Evolutionary conservation across 1,140 invertebrate species (phyloP), one percentile per base, ranked within the genome.

Genomic region (Diorhabda elongata): DNA sequence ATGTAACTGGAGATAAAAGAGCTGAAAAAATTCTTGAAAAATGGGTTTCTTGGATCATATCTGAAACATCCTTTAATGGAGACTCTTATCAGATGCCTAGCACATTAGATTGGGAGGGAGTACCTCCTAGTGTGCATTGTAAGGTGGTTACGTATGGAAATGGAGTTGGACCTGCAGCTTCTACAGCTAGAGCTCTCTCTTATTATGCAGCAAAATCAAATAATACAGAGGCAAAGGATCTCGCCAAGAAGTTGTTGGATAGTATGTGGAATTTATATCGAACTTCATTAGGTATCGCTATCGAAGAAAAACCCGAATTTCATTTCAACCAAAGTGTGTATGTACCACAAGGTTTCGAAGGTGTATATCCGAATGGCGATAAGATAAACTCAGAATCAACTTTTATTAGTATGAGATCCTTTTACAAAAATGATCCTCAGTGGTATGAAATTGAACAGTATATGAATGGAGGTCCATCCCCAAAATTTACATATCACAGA

Each of bases 71-170:
- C 57, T 42, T 69, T 3, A 66, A 70, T 9, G 67, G 69, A 42
- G 69, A 61, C 6, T 62, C 66, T 63, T 73, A 66, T 64, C 58
- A 68, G 47, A 70, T 73, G 59, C 71, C 71, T 42, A 67, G 63
- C 11, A 62, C 68, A 26, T 56, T 73, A 4, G 59, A 57, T 9
- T 73, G 69, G 69, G 5, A 11, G 7, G 71, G 71, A 8, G 67
- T 64, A 8, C 71, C 71, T 47, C 71, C 71, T 52, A 69, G 70
- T 42, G 69, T 69, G 26, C 69, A 73, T 52, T 68, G 69, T 26
- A 70, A 41, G 7, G 58, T 73, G 43, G 44, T 56, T 5, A n/a
- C 61, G 7, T 70, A 68, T 60, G 69, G 69, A 67, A 72, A 66
- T 9, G 71, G 68, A 41, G 6, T 61, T 62, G 64, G 71, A 60